Evolutionary conservation across 2,888 invertebrate genomes (phyloP).

Genomic region (Caenorhabditis imperialis): DNA sequence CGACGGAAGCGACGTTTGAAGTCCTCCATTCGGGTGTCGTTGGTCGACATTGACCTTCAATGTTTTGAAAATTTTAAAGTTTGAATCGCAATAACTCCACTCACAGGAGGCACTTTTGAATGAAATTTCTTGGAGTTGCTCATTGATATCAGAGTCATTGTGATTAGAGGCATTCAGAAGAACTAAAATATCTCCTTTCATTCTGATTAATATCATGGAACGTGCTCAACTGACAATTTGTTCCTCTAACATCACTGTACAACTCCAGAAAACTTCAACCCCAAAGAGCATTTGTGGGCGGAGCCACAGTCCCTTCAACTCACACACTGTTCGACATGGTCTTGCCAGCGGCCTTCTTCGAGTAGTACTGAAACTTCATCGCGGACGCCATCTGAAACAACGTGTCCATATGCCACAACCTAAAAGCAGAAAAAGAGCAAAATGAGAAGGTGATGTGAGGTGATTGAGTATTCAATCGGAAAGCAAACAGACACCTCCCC

Average conservation of each 20-base stretch:
- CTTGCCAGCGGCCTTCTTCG: slow-evolving; percentile 61
- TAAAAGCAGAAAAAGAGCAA: slow-evolving; percentile 33
- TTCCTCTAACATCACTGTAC: too few species aligned
- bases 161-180: too few species aligned
- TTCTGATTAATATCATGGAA: too few species aligned
- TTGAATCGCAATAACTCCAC: too few species aligned
- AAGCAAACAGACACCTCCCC: slow-evolving; percentile 42
- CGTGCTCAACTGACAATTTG: too few species aligned
- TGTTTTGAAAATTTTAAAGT: neutral
- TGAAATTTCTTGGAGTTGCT: too few species aligned
- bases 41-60: slow-evolving; percentile 46
- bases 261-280: neutral
- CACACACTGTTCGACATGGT: slow-evolving; percentile 65
- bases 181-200: too few species aligned
- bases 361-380: slow-evolving; percentile 76
- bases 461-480: slow-evolving; percentile 45
- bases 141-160: too few species aligned
- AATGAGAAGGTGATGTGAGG: slow-evolving; percentile 15
- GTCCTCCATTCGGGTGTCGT: slow-evolving; percentile 69
- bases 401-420: slow-evolving; percentile 40
- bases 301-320: slow-evolving; percentile 20
- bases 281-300: too few species aligned
- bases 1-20: slow-evolving; percentile 77
- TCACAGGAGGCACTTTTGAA: too few species aligned
- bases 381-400: slow-evolving; percentile 72